A percentile compares a stretch with the other conserved stretches of the same genome.
Evolutionary conservation across 2,797 vertebrate species (phyloP).

Genomic region (Enteromius viviparus): DNA sequence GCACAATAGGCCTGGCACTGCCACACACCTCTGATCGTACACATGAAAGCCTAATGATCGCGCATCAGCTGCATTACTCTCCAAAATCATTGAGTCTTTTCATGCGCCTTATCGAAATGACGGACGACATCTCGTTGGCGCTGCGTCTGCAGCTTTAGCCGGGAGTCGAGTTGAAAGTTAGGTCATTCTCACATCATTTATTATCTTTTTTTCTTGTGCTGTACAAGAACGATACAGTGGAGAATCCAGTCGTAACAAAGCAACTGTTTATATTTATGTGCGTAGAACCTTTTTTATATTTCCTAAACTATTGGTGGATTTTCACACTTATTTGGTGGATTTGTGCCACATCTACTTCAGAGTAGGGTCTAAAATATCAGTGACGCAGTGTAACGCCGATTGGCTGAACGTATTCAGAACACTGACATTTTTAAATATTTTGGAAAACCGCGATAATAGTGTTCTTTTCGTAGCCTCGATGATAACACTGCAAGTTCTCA

Average conservation of each 20-base stretch:
- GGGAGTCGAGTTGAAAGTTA: constrained; percentile 1
- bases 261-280: too few species aligned
- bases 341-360: background rate
- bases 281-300: too few species aligned
- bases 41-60: constrained; percentile 57
- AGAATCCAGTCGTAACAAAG: too few species aligned
- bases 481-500: too few species aligned
- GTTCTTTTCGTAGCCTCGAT: too few species aligned
- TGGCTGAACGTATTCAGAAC: too few species aligned
- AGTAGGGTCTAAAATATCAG: background rate
- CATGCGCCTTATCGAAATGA: constrained; percentile 34
- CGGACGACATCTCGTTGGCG: constrained; percentile 21
- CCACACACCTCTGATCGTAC: constrained; percentile 49
- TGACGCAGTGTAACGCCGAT: background rate
- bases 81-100: constrained; percentile 29
- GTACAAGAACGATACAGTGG: too few species aligned
- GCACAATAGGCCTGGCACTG: constrained; percentile 65
- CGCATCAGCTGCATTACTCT: constrained; percentile 9
- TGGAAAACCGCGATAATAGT: background rate
- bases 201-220: background rate
- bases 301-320: too few species aligned
- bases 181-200: background rate
- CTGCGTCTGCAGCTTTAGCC: constrained; percentile 14
- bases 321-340: too few species aligned
- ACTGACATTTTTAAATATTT: too few species aligned